Conservation (phyloP, 1,140 invertebrate genomes). For the Asobara japonica region DNA sequence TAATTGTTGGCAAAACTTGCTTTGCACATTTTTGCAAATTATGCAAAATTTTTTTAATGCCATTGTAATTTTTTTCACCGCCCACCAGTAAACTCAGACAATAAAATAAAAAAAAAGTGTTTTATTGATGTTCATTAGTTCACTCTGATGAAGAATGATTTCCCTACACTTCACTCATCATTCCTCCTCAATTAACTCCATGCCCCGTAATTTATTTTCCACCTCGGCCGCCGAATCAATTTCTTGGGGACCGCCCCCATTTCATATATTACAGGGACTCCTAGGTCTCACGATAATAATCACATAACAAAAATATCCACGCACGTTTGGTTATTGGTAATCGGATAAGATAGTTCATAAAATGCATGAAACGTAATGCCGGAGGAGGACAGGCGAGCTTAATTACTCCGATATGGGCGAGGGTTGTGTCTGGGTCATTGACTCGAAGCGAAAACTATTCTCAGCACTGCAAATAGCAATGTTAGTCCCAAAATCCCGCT, state of each 20-base stretch:
- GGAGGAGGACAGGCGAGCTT: background rate
- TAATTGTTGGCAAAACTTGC: too few relatives aligned
- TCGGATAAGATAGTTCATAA: slow-evolving; percentile 3
- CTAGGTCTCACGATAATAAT: background rate
- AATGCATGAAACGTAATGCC: background rate
- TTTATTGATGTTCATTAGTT: background rate
- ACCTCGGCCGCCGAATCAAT: background rate
- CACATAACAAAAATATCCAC: background rate
- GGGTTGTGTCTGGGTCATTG: background rate
- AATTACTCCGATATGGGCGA: background rate
- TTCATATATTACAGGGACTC: background rate
- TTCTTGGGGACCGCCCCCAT: background rate
- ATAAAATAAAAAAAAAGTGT: background rate
- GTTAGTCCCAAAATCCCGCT: background rate
- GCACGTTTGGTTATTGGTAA: slow-evolving; percentile 1
- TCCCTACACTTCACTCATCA: background rate
- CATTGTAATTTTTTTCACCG: background rate
- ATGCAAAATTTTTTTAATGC: too few relatives aligned
- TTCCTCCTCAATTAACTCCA: slow-evolving; percentile 1
- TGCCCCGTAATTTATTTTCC: background rate
- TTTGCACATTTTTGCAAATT: too few relatives aligned
- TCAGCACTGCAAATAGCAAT: background rate
- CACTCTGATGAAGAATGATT: background rate
- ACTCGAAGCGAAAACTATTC: background rate
- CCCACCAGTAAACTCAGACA: background rate